Base-by-base conservation (phyloP, 2,113 vertebrate species). In the Caracal caracal region DNA sequence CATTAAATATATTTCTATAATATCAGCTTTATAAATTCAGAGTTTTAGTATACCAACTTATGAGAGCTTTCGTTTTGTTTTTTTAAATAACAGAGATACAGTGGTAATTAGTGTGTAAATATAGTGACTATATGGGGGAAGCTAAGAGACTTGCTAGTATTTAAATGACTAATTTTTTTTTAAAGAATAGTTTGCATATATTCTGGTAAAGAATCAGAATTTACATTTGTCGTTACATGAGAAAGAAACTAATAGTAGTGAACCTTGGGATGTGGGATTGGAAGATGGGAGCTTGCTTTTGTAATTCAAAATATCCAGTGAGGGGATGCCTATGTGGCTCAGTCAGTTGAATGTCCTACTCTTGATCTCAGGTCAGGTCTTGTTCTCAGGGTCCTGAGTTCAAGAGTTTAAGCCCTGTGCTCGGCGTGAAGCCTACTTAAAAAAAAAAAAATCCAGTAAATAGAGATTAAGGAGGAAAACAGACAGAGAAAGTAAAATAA, bases 381-480 rank as follows among this genome's bases (percentile, higher is more conserved):
- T 59, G 56, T 22, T 59, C 56, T 59, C 20, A 24, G 56, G 20
- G 56, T 59, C 56, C 9, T 59, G 56, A 59, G 56, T 59, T 59
- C 56, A 59, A 22, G 56, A 59, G 20, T 59, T 59, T 7, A 59
- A 22, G 56, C 56, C 56, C 56, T 20, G 17, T 59, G 56, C 56
- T 59, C 0, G 56, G 56, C 20, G 6, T 59, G 56, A 59, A 59
- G 56, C 56, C 56, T 22, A 9, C 56, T 59, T 59, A 19, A 19
- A 19, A 53, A 53, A 40, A 53, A 53, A 56, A 56, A 56, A 56
- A 70, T 92, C 33, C 1, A 87, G 4, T 70, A 80, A 92, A 24
- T 59, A 71, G 63, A 88, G 82, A 95, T 61, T 94, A 76, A 97
- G 43, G 56, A 81, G 37, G 12, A 88, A 95, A 92, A 61, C 6